These are phyloP conservation scores for Aphidoletes aphidimyza DNA, from an alignment of 2,888 invertebrate genomes.

Conservation along the genomic window DNA sequence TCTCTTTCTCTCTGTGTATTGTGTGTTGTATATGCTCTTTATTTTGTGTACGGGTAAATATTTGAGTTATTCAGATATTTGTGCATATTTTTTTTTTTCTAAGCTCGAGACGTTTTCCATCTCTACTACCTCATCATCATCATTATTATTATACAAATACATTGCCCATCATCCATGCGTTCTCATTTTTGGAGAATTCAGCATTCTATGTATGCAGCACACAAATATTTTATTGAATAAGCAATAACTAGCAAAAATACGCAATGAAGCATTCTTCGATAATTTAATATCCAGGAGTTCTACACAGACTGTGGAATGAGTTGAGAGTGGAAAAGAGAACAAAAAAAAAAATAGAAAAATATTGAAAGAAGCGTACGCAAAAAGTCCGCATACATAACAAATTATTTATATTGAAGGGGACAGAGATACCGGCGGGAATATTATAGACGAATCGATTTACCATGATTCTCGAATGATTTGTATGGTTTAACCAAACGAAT, in stretches of 20 bases:
- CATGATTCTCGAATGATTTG: constrained; percentile 12
- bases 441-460: not conserved
- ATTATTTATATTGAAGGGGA: constrained; percentile 1
- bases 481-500: not conserved
- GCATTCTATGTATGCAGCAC: constrained; percentile 40
- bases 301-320: not conserved
- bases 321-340: constrained; percentile 14
- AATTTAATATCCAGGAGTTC: constrained; percentile 39
- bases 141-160: constrained; percentile 31
- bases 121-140: constrained; percentile 15
- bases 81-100: constrained; percentile 35
- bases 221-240: constrained; percentile 46
- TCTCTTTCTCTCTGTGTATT: not conserved
- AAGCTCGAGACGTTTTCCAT: no score
- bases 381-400: not conserved
- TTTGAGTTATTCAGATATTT: constrained; percentile 43
- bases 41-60: constrained; percentile 46
- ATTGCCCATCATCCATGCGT: not conserved
- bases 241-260: constrained; percentile 20
- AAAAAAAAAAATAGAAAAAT: not conserved
- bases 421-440: not conserved
- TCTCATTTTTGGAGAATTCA: not conserved
- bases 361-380: not conserved
- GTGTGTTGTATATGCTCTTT: not conserved
- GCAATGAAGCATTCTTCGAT: constrained; percentile 49